phyloP scores from a whole-genome alignment of 2,888 invertebrate species.

The Torymus texanus region DNA sequence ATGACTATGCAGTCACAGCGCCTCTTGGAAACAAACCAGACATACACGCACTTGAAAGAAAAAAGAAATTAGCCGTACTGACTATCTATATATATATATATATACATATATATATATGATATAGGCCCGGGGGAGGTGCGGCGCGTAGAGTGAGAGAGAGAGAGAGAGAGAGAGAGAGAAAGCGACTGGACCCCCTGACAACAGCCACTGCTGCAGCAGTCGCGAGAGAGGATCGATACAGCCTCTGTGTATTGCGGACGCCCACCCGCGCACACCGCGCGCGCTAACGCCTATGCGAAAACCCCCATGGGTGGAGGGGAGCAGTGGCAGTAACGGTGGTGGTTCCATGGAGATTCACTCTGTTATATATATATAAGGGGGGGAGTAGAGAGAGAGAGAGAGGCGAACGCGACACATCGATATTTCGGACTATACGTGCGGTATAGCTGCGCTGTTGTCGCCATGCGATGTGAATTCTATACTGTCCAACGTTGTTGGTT shows the following conservation, averaged over 20 bases:
- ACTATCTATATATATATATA: too few species aligned
- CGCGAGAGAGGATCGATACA: conserved; percentile 66
- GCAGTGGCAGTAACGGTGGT: too few species aligned
- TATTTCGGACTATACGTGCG: conserved; percentile 6
- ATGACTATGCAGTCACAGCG: too few species aligned
- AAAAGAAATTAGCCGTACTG: background rate
- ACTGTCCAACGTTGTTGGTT: too few species aligned
- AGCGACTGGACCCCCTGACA: conserved; percentile 66
- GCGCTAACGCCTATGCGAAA: background rate
- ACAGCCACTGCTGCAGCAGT: conserved; percentile 61
- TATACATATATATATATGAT: too few species aligned
- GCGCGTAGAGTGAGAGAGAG: background rate
- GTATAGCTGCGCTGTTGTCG: too few species aligned
- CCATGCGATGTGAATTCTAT: too few species aligned
- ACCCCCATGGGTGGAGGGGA: conserved; percentile 20
- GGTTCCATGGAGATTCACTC: too few species aligned
- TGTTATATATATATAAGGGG: too few species aligned
- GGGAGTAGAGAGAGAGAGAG: too few species aligned
- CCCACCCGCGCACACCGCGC: background rate
- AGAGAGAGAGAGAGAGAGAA: background rate
- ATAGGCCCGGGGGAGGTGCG: background rate
- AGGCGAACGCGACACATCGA: conserved; percentile 2
- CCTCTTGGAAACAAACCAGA: too few species aligned
- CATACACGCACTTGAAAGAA: too few species aligned
- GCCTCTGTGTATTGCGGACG: conserved; percentile 34